Base-by-base conservation (phyloP, 2,888 invertebrate species). In the Laothoe populi region DNA sequence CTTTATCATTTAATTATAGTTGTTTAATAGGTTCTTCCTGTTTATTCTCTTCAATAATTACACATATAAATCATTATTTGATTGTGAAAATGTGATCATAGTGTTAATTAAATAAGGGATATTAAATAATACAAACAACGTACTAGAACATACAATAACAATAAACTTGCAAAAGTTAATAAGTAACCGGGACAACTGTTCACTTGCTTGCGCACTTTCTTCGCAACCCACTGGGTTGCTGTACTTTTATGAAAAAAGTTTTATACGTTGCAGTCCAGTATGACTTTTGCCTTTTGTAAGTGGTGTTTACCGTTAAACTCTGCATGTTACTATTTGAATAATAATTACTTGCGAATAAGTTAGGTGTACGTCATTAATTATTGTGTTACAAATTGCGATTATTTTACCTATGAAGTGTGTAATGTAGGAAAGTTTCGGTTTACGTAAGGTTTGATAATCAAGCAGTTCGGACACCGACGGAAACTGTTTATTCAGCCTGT, bases 231-330 rank as follows among this genome's bases (percentile, higher is more conserved):
- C 86, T 85, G 82, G 82, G 79, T 81, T 82, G 81, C 75, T 79
- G 83, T 84, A 86, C 86, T 90, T 88, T 90, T 91, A 91, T 91
- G 90, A 90, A 90, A 90, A 90, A 91, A 92, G 84, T 91, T 91
- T 88, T 76, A 62, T 79, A 71, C 81, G 82, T 81, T 86, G 87
- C 87, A 87, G 81, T 87, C 73, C 66, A 75, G 78, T 76, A 78
- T 79, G 73, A 77, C 72, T 75, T 75, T 71, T 74, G 74, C 74
- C 77, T 81, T 74, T 79, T 72, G 72, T 82, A 82, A 83, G 81
- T 83, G 73, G 72, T 72, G 68, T 77, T 79, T 66, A 71, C 76
- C 68, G 71, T 73, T 77, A 78, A 79, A 79, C 73, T 72, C 70
- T 64, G 61, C 62, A 61, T 46, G 24, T 62, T 38, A 58, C 57